Evolutionary conservation across 1,140 invertebrate species (phyloP).

Genomic region (Zaprionus gabonicus): DNA sequence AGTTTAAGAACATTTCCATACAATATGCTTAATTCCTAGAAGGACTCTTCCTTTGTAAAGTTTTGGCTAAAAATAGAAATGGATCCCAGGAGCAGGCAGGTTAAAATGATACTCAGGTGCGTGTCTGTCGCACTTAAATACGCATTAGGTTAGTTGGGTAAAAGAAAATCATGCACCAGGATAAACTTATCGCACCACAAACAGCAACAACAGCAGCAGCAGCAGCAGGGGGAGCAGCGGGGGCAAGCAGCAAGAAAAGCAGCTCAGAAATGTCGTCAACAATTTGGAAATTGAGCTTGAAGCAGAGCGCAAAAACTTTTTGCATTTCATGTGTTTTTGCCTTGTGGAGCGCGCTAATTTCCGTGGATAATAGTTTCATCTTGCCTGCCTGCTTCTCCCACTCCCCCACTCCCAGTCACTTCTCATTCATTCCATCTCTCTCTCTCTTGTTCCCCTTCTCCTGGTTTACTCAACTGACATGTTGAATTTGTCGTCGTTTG

Average conservation of each 20-base stretch:
- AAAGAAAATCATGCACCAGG: slow-evolving; percentile 34
- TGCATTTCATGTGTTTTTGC: slow-evolving; percentile 76
- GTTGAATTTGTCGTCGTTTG: slow-evolving; percentile 72
- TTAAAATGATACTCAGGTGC: slow-evolving; percentile 8
- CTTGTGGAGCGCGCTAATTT: slow-evolving; percentile 73
- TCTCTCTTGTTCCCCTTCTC: slow-evolving; percentile 10
- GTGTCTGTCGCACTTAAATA: slow-evolving; percentile 44
- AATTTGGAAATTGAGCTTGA: slow-evolving; percentile 76
- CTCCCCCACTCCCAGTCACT: neutral
- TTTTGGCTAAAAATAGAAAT: neutral
- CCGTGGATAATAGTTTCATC: slow-evolving; percentile 80
- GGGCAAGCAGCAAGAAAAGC: slow-evolving; percentile 8
- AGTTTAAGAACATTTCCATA: neutral
- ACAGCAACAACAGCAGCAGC: slow-evolving; percentile 14
- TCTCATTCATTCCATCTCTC: neutral
- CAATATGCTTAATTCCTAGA: neutral
- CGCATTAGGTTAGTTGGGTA: slow-evolving; percentile 40
- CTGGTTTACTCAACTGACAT: slow-evolving; percentile 53
- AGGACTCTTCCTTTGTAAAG: neutral
- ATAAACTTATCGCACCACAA: slow-evolving; percentile 14
- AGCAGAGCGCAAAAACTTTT: slow-evolving; percentile 62
- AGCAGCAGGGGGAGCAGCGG: slow-evolving; percentile 11
- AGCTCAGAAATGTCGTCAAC: slow-evolving; percentile 63
- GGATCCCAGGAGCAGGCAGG: neutral
- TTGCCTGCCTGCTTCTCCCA: slow-evolving; percentile 13